phyloP scores from a whole-genome alignment of 2,797 vertebrate genomes.

The Sciurus vulgaris region DNA sequence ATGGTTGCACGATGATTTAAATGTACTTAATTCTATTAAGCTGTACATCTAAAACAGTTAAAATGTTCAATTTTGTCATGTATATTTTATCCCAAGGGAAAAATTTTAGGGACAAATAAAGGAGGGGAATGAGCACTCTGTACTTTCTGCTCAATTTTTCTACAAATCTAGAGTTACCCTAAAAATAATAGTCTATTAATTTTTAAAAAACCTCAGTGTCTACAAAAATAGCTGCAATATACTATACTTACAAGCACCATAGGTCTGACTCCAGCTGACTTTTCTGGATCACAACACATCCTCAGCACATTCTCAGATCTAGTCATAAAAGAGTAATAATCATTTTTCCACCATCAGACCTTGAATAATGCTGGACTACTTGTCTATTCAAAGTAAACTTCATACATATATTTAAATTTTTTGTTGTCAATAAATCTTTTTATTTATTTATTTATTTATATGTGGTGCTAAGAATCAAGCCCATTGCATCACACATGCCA shows the following conservation, averaged over 20 bases:
- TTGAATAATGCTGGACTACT: not conserved
- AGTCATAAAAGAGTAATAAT: not conserved
- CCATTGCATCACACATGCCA: no score
- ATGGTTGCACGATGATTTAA: not conserved
- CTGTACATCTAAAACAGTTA: not conserved
- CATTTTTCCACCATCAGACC: not conserved
- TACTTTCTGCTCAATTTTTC: no score
- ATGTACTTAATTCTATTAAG: not conserved
- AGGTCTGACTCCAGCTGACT: not conserved
- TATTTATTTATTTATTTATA: no score
- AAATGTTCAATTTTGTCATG: not conserved
- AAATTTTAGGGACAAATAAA: not conserved
- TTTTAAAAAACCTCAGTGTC: not conserved
- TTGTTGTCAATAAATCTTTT: no score
- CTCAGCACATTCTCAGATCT: not conserved
- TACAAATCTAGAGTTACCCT: not conserved
- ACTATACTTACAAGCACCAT: not conserved
- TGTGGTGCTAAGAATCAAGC: no score
- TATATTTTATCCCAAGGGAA: constrained; percentile 6
- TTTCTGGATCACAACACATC: not conserved
- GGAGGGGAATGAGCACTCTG: not conserved
- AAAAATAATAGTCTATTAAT: not conserved
- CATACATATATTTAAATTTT: no score
- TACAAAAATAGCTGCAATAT: not conserved
- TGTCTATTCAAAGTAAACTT: not conserved